phyloP scores from a whole-genome alignment of 2,797 vertebrate genomes.

The Bradypus variegatus region DNA sequence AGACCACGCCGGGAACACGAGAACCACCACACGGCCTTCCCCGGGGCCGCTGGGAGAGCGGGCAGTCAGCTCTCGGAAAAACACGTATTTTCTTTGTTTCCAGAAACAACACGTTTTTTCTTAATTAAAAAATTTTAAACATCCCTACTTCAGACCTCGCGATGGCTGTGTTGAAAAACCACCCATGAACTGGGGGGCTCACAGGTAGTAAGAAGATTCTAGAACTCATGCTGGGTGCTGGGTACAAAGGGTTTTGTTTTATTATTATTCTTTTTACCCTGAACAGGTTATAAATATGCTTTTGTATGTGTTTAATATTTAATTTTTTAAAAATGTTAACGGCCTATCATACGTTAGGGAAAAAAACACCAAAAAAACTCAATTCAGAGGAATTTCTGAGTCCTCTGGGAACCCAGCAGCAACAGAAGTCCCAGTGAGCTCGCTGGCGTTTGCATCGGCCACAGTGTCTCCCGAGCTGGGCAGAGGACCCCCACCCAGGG shows the following conservation, averaged over 20 bases:
- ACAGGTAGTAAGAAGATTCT: rapidly evolving
- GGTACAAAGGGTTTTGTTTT: rapidly evolving
- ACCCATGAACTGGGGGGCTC: not conserved
- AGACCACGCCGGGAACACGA: rapidly evolving
- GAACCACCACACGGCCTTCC: rapidly evolving
- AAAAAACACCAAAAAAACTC: not conserved
- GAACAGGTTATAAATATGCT: rapidly evolving
- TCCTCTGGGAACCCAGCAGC: not conserved
- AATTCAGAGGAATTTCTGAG: not conserved
- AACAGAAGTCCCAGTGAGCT: rapidly evolving
- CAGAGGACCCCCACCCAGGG: not conserved
- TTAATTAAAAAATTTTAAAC: rapidly evolving
- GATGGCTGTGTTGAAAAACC: rapidly evolving
- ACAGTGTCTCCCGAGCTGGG: not conserved
- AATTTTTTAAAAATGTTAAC: not conserved
- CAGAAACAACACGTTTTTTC: too few relatives aligned
- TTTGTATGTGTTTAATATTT: rapidly evolving
- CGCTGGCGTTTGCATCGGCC: rapidly evolving
- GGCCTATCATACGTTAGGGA: not conserved
- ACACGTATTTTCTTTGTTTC: rapidly evolving
- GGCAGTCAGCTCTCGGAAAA: not conserved
- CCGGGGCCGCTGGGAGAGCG: rapidly evolving
- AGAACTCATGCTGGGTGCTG: rapidly evolving
- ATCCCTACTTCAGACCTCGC: rapidly evolving
- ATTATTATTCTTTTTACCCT: rapidly evolving